phyloP scores from a whole-genome alignment of 2,113 vertebrate species.

The Dromas ardeola region DNA sequence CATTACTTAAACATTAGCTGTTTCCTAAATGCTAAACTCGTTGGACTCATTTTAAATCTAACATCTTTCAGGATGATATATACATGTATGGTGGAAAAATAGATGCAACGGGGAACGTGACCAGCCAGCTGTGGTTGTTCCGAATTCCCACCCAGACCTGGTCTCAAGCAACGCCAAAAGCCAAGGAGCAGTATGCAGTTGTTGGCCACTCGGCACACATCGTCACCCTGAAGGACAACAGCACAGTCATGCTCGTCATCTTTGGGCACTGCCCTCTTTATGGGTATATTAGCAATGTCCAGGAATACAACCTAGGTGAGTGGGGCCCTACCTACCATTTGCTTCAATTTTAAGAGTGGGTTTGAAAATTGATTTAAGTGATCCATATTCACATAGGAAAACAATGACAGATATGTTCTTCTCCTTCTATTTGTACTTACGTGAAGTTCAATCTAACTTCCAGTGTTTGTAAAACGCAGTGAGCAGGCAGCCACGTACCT shows the following conservation, averaged over 20 bases:
- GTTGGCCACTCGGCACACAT: constrained; percentile 95
- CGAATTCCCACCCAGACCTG: constrained; percentile 88
- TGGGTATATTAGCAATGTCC: constrained; percentile 93
- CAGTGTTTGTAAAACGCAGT: too few species aligned
- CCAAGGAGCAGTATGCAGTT: constrained; percentile 93
- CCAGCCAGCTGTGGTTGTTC: constrained; percentile 92
- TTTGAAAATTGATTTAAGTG: background rate
- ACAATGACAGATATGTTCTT: background rate
- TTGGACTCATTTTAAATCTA: background rate
- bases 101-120: constrained; percentile 91
- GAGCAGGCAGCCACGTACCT: background rate
- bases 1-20: background rate
- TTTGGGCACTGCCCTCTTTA: constrained; percentile 97
- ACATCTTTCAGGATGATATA: constrained; percentile 83
- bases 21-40: background rate
- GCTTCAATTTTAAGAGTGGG: accelerated
- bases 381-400: background rate
- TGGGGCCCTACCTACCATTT: background rate
- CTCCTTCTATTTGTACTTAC: background rate
- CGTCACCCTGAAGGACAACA: constrained; percentile 71
- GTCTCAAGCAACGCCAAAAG: constrained; percentile 71
- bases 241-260: constrained; percentile 88
- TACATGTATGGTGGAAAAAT: constrained; percentile 98
- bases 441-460: background rate
- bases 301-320: constrained; percentile 93